Conservation (phyloP, 2,888 invertebrate species). For the Tromatobia lineatoria region DNA sequence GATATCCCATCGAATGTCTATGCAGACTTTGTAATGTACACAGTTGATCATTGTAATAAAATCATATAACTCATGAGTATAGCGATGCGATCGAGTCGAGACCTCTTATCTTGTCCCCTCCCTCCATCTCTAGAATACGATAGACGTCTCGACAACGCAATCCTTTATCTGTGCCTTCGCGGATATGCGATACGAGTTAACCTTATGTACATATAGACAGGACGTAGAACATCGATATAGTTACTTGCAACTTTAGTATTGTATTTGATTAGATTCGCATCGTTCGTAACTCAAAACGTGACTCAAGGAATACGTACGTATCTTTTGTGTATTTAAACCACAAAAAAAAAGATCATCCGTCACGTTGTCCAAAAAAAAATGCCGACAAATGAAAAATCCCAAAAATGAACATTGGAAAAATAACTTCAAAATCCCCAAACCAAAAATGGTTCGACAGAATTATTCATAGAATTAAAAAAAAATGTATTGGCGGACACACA, state of each 20-base stretch:
- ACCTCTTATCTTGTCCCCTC: slow-evolving; percentile 47
- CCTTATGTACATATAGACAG: slow-evolving; percentile 33
- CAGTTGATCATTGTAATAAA: slow-evolving; percentile 60
- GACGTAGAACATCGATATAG: slow-evolving; percentile 35
- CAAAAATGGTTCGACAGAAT: background rate
- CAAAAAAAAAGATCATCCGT: background rate
- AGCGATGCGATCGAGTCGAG: slow-evolving; percentile 51
- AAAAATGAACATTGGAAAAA: too few species aligned
- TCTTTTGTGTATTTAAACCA: slow-evolving; percentile 45
- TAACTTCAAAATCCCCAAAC: background rate
- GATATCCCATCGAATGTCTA: slow-evolving; percentile 29
- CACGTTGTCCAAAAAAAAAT: background rate
- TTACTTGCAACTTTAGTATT: slow-evolving; percentile 45
- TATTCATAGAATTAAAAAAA: background rate
- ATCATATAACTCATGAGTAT: slow-evolving; percentile 49
- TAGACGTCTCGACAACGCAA: slow-evolving; percentile 56
- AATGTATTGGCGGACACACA: background rate
- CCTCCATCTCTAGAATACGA: slow-evolving; percentile 16
- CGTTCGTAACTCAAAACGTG: slow-evolving; percentile 36
- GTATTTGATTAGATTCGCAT: slow-evolving; percentile 54
- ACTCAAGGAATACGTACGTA: slow-evolving; percentile 45
- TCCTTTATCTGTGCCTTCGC: slow-evolving; percentile 63
- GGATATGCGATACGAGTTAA: slow-evolving; percentile 53
- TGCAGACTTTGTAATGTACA: slow-evolving; percentile 32
- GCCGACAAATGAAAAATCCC: background rate